Conservation (phyloP, 2,113 vertebrate species). For the Mastomys coucha region DNA sequence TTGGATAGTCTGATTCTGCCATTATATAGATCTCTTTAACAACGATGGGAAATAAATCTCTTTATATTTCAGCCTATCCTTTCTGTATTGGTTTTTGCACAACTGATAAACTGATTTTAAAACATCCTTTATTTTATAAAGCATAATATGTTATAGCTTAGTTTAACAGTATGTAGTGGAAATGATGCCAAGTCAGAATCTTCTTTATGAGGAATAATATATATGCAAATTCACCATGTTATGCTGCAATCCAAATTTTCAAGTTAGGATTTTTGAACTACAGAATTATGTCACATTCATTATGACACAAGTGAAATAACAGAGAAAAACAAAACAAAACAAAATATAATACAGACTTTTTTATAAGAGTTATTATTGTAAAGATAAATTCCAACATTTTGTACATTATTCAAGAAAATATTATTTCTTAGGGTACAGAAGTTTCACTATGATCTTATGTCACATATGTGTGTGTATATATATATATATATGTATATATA, state of each 20-base stretch:
- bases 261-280: not conserved
- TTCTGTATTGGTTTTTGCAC: not conserved
- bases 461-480: too few species aligned
- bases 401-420: not conserved
- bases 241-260: not conserved
- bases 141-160: not conserved
- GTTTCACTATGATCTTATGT: not conserved
- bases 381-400: not conserved
- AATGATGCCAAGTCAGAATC: not conserved
- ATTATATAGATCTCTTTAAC: not conserved
- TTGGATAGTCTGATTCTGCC: not conserved
- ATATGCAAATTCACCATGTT: not conserved
- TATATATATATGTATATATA: too few species aligned
- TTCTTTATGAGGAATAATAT: not conserved
- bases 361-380: not conserved
- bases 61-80: not conserved
- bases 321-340: not conserved
- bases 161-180: not conserved
- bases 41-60: not conserved
- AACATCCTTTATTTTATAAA: constrained; percentile 10
- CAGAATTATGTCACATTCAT: not conserved
- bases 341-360: too few species aligned
- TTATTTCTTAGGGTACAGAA: not conserved
- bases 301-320: not conserved
- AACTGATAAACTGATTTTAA: not conserved